phyloP scores from a whole-genome alignment of 1,140 invertebrate species.

The Bombus breviceps region DNA sequence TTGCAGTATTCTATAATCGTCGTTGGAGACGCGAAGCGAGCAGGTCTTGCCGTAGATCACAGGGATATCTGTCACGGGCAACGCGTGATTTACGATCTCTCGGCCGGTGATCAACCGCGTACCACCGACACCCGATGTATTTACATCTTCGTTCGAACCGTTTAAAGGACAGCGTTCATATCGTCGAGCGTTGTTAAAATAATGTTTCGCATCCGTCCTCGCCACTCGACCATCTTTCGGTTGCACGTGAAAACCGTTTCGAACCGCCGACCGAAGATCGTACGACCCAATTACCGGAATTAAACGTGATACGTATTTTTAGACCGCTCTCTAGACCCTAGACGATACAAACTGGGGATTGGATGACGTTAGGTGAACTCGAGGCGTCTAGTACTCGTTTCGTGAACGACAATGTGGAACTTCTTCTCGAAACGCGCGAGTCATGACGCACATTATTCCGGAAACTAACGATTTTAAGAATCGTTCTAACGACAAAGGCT shows the following conservation, averaged over 20 bases:
- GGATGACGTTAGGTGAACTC: not conserved
- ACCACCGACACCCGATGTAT: not conserved
- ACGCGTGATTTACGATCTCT: conserved; percentile 23
- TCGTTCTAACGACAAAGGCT: not conserved
- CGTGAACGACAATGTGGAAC: not conserved
- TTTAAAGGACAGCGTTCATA: not conserved
- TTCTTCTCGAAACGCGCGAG: not conserved
- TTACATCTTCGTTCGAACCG: not conserved
- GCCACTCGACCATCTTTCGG: not conserved
- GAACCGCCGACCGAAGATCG: conserved; percentile 2
- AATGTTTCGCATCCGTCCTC: conserved; percentile 34
- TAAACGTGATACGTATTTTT: conserved; percentile 32
- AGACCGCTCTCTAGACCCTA: conserved; percentile 8
- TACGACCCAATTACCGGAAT: conserved; percentile 45
- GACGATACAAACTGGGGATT: not conserved
- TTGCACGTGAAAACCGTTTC: not conserved
- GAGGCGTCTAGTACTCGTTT: not conserved
- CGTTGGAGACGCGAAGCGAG: not conserved
- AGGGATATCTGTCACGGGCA: not conserved
- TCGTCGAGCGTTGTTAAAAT: conserved; percentile 37
- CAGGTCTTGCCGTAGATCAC: not conserved
- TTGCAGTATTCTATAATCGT: not conserved
- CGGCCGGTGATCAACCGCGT: no score
- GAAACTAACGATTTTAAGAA: not conserved
- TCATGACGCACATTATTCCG: not conserved